Base-by-base conservation (phyloP, 2,888 invertebrate species). In the Dione juno region DNA sequence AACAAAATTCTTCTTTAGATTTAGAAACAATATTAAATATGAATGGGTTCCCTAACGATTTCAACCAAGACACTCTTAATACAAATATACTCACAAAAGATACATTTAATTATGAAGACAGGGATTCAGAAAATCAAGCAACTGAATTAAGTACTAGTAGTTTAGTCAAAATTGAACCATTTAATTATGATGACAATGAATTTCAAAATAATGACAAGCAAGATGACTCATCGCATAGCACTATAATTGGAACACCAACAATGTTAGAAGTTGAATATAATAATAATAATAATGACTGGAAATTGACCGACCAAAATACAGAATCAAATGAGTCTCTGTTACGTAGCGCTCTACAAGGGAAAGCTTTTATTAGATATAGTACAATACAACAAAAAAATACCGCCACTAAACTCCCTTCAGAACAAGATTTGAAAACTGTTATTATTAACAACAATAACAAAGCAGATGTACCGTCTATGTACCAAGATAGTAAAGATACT, bases 281-380 rank as follows among this genome's bases (percentile, higher is more conserved):
- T 83, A 95, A 96, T 80, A 97, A 96, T 83, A 96, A 97, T 86
- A 97, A 97, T 86, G 96, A 97, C 85, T 96, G 96, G 96, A 96
- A 96, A 84, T 94, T 96, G 83, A 95, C 96, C 69, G 95, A 96
- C 83, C 95, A 96, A 86, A 96, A 96, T 81, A 88, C 90, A 40
- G 92, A 92, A 81, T 92, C 94, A 37, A 94, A 96, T 21, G 97
- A 97, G 82, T 97, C 97, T 41, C 88, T 97, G 75, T 88, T 97
- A 75, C 94, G 97, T 78, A 97, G 96, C 83, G 97, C 97, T 11
- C 93, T 97, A 75, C 97, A 97, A 85, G 97, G 97, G 58, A 97
- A 97, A 92, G 94, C 94, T 84, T 83, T 92, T 87, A 87, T 88
- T 86, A 90, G 93, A 94, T 86, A 94, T 94, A 92, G 92, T 91